Evolutionary conservation across 2,113 vertebrate species (phyloP).

Genomic region (Saimiri boliviensis): DNA sequence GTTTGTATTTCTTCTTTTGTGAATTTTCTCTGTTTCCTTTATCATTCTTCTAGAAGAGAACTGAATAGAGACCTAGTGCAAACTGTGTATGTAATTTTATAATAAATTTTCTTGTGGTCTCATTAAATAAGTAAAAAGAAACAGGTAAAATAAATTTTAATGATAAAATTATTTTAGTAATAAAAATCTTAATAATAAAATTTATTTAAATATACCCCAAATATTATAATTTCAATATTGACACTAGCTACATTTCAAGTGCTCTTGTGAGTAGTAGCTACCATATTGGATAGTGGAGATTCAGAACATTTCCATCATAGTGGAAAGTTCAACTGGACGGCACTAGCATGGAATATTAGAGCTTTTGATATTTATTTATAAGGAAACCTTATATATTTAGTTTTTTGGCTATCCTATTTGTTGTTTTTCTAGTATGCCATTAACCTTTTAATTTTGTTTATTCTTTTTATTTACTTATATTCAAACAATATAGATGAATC

Average conservation of each 20-base stretch:
- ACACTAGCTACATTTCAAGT: not conserved
- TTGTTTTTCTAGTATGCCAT: not conserved
- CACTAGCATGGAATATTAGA: not conserved
- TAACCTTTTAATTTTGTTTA: not conserved
- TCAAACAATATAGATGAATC: not conserved
- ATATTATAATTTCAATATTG: not conserved
- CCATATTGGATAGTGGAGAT: not conserved
- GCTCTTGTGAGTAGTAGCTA: not conserved
- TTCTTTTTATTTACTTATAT: not conserved
- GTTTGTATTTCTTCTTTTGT: constrained; percentile 9
- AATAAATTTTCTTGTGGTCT: not conserved
- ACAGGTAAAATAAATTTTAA: constrained; percentile 11
- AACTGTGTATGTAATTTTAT: not conserved
- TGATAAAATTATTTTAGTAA: not conserved
- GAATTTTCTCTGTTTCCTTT: constrained; percentile 29
- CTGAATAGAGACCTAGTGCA: not conserved
- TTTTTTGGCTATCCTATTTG: not conserved
- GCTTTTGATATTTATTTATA: not conserved
- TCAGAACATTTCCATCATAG: not conserved
- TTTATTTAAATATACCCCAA: not conserved
- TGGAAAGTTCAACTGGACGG: not conserved
- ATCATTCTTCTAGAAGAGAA: constrained; percentile 10
- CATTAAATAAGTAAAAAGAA: constrained; percentile 1
- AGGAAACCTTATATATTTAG: not conserved
- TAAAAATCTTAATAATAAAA: not conserved